Conservation (phyloP, 2,888 invertebrate genomes). For the Julus scandinavius region DNA sequence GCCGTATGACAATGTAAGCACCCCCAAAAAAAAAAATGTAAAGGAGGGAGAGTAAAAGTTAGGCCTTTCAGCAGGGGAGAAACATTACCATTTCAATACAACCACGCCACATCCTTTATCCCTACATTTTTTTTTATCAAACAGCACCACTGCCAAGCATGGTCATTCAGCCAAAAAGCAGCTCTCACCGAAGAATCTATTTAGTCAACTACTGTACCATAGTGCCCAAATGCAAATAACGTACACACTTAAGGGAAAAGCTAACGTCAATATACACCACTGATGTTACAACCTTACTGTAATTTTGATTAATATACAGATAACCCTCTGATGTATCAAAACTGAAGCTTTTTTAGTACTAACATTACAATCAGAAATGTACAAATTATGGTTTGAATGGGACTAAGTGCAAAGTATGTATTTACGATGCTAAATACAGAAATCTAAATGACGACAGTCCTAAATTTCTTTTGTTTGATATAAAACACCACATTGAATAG, state of each 20-base stretch:
- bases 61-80: not conserved
- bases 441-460: not conserved
- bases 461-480: not conserved
- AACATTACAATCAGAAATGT: too few relatives aligned
- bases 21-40: not conserved
- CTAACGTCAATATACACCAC: too few relatives aligned
- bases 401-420: too few relatives aligned
- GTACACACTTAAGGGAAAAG: not conserved
- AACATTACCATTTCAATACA: not conserved
- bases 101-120: not conserved
- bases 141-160: not conserved
- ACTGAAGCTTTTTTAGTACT: too few relatives aligned
- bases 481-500: not conserved
- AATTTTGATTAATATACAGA: too few relatives aligned
- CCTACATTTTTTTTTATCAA: not conserved
- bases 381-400: too few relatives aligned
- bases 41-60: not conserved
- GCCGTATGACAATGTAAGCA: conserved; percentile 17
- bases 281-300: too few relatives aligned
- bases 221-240: not conserved
- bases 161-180: conserved; percentile 24
- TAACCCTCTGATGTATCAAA: too few relatives aligned
- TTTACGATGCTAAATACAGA: not conserved
- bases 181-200: not conserved
- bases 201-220: not conserved